Base-by-base conservation (phyloP, 2,888 invertebrate species). In the Ectemnius lituratus region DNA sequence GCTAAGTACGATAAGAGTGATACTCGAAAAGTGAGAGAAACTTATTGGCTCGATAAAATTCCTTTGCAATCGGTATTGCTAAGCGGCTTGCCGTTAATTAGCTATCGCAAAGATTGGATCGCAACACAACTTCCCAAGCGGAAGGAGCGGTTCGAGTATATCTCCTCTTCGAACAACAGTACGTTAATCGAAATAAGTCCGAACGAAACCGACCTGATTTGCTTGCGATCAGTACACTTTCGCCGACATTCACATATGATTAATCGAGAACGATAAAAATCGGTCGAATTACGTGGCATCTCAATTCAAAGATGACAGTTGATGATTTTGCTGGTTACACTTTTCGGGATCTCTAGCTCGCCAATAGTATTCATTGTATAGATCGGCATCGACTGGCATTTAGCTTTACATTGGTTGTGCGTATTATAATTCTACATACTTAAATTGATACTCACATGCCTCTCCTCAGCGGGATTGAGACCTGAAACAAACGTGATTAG, bases 401-500 rank as follows among this genome's bases (percentile, higher is more conserved):
- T 62, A 18, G 58, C 49, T 23, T 46, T 20, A 66, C 58, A 62
- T 16, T 58, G 70, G 68, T 67, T 60, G 59, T n/a, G 52, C 23
- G 61, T 61, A 66, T 61, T 37, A 1, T 37, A 6, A 37, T 37
- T 37, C 28, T 52, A 45, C 57, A 23, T 59, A 46, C 27, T 62
- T 59, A 57, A 75, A 73, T 70, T 67, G 61, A 82, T 92, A 94
- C 94, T 94, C 90, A 94, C 94, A 92, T 94, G 94, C 92, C 94
- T 92, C 91, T 94, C 94, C 88, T 94, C 94, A 20, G 93, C 92
- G 60, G 93, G 93, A 90, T 93, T 94, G 88, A 94, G 91, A 90
- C 94, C 94, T 93, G 92, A 64, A 91, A 90, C 86, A 88, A 71
- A 87, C 77, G 77, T 76, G 67, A 75, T 47, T n/a, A 61, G 23